Conservation (phyloP, 2,888 invertebrate genomes). For the Cabera pusaria region DNA sequence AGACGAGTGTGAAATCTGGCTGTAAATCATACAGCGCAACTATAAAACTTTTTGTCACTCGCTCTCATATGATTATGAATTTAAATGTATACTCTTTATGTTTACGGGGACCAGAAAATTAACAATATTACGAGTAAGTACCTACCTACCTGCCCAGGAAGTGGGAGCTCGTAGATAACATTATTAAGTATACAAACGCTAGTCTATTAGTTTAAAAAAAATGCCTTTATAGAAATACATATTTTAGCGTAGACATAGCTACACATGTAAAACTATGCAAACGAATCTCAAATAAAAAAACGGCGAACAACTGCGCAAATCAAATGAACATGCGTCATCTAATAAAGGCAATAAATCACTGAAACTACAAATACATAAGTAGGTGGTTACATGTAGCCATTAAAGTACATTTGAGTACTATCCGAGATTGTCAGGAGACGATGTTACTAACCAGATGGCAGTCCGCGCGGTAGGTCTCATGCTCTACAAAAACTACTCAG, state of each 20-base stretch:
- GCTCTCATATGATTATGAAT: conserved; percentile 31
- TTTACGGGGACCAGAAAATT: conserved; percentile 9
- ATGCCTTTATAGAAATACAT: too few relatives aligned
- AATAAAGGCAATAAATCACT: conserved; percentile 39
- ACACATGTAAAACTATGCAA: too few relatives aligned
- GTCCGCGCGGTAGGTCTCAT: conserved; percentile 60
- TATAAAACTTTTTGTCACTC: conserved; percentile 71
- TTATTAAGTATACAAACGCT: too few relatives aligned
- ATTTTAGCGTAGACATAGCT: too few relatives aligned
- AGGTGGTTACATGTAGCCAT: conserved; percentile 45
- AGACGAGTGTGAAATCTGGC: conserved; percentile 63
- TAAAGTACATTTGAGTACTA: conserved; percentile 50
- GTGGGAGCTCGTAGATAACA: too few relatives aligned
- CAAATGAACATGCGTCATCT: conserved; percentile 25
- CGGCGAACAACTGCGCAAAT: conserved; percentile 18
- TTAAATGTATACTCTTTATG: conserved; percentile 27
- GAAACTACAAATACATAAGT: conserved; percentile 36
- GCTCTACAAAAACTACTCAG: conserved; percentile 48
- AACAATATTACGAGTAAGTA: too few relatives aligned
- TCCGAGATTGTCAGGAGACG: conserved; percentile 68
- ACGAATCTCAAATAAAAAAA: not conserved
- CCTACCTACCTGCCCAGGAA: too few relatives aligned
- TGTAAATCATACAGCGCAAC: conserved; percentile 64
- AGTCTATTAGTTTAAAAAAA: too few relatives aligned
- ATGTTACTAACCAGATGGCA: conserved; percentile 79